These are phyloP conservation scores for Malurus melanocephalus DNA, from an alignment of 2,113 vertebrate species.

Conservation along the genomic window DNA sequence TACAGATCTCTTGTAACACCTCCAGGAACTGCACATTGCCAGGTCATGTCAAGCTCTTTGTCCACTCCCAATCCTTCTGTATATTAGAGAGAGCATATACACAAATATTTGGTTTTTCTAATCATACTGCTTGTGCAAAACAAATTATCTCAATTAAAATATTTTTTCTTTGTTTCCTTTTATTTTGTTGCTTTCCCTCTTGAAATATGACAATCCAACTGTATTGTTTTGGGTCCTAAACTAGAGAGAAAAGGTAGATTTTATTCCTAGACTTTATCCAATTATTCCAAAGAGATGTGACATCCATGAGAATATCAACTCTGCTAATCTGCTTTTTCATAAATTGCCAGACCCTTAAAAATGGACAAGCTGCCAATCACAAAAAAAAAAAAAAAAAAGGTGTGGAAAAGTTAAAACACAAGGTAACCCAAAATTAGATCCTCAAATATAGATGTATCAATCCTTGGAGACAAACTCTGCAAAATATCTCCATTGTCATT, in stretches of 20 bases:
- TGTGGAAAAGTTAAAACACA: neutral
- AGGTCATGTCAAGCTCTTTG: neutral
- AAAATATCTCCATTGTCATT: neutral
- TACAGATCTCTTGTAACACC: neutral
- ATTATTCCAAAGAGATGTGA: neutral
- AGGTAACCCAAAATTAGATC: neutral
- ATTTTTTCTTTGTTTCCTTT: neutral
- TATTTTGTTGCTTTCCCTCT: neutral
- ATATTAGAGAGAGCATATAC: neutral
- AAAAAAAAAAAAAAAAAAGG: neutral
- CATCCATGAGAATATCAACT: neutral
- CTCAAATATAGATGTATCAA: neutral
- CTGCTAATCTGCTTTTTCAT: neutral
- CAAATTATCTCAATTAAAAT: neutral
- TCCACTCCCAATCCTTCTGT: neutral
- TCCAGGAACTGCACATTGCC: accelerated
- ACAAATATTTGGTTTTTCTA: neutral
- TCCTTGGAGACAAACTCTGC: neutral
- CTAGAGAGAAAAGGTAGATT: neutral
- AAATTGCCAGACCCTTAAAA: neutral
- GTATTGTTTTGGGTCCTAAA: neutral
- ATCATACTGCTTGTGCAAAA: neutral
- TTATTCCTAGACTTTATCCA: neutral
- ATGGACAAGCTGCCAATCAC: neutral
- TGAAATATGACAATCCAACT: neutral